Base-by-base conservation (phyloP, 2,113 vertebrate species). In the Centrocercus urophasianus region DNA sequence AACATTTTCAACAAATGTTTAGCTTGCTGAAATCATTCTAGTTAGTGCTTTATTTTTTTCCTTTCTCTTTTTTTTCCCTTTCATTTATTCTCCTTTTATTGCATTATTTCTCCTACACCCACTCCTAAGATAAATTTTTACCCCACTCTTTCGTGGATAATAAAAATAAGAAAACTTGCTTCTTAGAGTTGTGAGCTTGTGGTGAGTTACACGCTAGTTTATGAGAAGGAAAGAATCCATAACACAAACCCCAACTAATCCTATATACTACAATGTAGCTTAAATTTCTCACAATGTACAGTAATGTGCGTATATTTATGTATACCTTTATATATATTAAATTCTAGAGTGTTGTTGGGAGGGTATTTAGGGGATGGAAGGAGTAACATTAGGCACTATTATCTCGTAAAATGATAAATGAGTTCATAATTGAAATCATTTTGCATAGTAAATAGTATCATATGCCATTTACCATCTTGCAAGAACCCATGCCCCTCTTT, bases 391-490 rank as follows among this genome's bases (percentile, higher is more conserved):
- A 91, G 17, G 45, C 60, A 54, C 73, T 54, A n/a, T 54, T 64
- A 45, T 92, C 72, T 85, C 92, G 43, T 76, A 80, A 94, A 94
- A 94, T 65, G 43, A 78, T 95, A 96, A 93, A 93, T 94, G 66
- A 89, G 52, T 96, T 93, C 73, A 56, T 90, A 92, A 94, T 24
- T 90, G 87, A 95, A 97, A 95, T 92, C 32, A 91, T 95, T 95
- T 95, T 95, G 38, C 40, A 71, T 13, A 87, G 30, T 22, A 86
- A 94, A 96, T 95, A 89, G 72, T 76, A 50, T 66, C 43, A 13
- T 80, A 88, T 93, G 59, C 76, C 66, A 76, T 86, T 93, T 96
- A 84, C 93, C 73, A 95, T 50, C 59, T 95, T 78, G 72, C 75
- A 95, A 78, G 69, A 97, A 88, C 11, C 43, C 88, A 88, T 95